Conservation (phyloP, 2,113 vertebrate genomes). For the Petaurus breviceps region DNA sequence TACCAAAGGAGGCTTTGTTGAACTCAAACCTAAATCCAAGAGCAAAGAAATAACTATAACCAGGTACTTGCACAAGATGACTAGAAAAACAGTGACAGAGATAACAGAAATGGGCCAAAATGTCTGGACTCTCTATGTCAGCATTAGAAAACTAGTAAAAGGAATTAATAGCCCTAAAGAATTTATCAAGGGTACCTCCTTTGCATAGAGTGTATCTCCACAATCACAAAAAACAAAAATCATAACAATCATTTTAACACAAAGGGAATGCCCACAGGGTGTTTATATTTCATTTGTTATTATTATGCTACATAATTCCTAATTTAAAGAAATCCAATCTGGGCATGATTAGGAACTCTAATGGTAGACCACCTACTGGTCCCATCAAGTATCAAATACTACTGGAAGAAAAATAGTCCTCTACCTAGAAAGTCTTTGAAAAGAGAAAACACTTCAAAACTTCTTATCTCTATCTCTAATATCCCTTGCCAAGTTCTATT, state of each 20-base stretch:
- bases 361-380: background rate
- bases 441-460: slow-evolving; percentile 10
- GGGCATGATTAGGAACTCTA: no score
- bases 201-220: background rate
- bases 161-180: background rate
- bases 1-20: background rate
- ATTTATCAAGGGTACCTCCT: background rate
- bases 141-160: background rate
- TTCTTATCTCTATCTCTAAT: background rate
- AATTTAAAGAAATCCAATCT: background rate
- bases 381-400: background rate
- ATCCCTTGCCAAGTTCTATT: background rate
- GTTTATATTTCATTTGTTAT: background rate
- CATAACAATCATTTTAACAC: background rate
- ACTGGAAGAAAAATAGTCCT: background rate
- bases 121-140: background rate
- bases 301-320: background rate
- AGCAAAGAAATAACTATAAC: background rate
- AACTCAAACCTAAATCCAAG: background rate
- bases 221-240: background rate
- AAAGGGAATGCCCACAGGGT: background rate
- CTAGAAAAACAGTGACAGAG: background rate
- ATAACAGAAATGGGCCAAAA: background rate
- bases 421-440: slow-evolving; percentile 19
- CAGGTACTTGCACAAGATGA: background rate